phyloP scores from a whole-genome alignment of 2,888 invertebrate species.

The Helobdella robusta region DNA sequence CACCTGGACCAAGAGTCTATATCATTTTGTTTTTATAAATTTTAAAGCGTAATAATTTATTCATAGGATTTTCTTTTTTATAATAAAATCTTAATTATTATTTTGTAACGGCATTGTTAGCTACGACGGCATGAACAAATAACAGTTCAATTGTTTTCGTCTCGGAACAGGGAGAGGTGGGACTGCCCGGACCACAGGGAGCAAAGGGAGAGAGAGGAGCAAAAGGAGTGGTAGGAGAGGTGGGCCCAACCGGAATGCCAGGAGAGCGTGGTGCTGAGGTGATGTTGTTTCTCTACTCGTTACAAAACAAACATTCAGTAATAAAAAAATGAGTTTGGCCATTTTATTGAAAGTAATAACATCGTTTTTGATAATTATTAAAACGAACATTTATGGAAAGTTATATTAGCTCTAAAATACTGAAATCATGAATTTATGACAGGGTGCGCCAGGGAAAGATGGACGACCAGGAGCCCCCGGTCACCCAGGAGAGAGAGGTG shows the following conservation, averaged over 20 bases:
- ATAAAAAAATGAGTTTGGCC: not conserved
- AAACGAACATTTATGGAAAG: not conserved
- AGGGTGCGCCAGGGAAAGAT: conserved; percentile 25
- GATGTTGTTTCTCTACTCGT: not conserved
- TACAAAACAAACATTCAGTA: not conserved
- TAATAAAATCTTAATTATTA: too few species aligned
- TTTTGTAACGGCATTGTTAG: not conserved
- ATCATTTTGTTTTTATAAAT: too few species aligned
- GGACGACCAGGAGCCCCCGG: conserved; percentile 22
- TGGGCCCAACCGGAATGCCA: not conserved
- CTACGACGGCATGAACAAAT: not conserved
- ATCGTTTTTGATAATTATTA: not conserved
- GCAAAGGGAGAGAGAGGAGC: conserved; percentile 22
- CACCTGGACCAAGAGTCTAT: conserved; percentile 19
- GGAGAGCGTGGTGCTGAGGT: conserved; percentile 20
- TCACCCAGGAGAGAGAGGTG: conserved; percentile 33
- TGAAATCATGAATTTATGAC: not conserved
- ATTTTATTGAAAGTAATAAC: not conserved
- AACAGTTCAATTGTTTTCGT: not conserved
- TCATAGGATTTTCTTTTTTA: not conserved
- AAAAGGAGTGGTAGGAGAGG: conserved; percentile 14
- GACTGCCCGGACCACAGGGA: conserved; percentile 22
- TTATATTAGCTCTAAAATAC: not conserved
- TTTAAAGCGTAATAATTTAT: not conserved
- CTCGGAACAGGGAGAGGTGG: conserved; percentile 10